Base-by-base conservation (phyloP, 1,140 invertebrate species). In the Macrobrachium nipponense region DNA sequence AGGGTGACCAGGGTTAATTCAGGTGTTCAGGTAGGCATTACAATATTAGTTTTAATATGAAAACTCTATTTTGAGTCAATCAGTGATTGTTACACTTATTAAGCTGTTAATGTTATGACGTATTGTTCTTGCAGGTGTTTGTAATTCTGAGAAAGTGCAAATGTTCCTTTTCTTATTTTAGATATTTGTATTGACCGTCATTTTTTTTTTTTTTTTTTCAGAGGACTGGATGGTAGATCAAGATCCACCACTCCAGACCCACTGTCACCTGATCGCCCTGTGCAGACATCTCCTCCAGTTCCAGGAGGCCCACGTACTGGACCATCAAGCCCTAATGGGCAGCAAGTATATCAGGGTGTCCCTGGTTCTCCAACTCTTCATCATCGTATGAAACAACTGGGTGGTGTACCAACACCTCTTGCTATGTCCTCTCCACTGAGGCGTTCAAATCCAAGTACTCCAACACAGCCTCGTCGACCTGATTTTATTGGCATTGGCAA, bases 371-470 rank as follows among this genome's bases (percentile, higher is more conserved):
- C 96, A 59, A 97, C 96, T 51, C 96, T 97, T 94, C 96, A 97
- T 91, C 96, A 97, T 91, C 93, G 96, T 89, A 96, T 97, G 89
- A 96, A 97, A 92, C 95, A 95, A 82, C 93, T 97, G 61, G 96
- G 96, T 68, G 90, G 90, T 43, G 96, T 97, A 88, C 95, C 96
- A 17, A 97, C 96, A 87, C 96, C 96, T 23, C 93, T 97, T 51
- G 95, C 96, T 23, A 94, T 96, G 93, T 95, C 94, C 91, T 96
- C 95, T 60, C 84, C 89, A 60, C 83, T 86, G 91, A 92, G 90
- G 93, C 96, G 96, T 93, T 97, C 96, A 78, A 97, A 97, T 92
- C 96, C 96, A 82, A 95, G 95, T 90, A 97, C 96, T 87, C 96
- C 96, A 88, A 97, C 96, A 87, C 95, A 96, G 92, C 94, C 95